Percentiles rank a stretch among this genome's conserved stretches.
phyloP scores from a whole-genome alignment of 2,888 invertebrate species.

The Brachynemurus nebulosus region DNA sequence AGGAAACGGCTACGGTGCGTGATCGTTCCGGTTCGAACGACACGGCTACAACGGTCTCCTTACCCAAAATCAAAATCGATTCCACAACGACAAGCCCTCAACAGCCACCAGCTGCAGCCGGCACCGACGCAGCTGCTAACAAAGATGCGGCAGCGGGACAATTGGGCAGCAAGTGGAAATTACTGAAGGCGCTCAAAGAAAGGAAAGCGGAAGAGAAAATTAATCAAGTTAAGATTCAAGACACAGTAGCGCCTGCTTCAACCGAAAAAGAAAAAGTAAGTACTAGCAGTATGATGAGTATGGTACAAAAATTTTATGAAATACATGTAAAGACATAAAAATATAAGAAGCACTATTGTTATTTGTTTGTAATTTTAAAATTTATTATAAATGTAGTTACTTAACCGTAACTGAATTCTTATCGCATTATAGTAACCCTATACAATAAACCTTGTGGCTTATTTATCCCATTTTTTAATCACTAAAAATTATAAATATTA shows the following conservation, averaged over 20 bases:
- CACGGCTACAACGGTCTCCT: conserved; percentile 27
- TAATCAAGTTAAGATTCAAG: conserved; percentile 51
- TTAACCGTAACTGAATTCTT: no score
- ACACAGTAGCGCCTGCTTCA: conserved; percentile 40
- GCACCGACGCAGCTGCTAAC: no score
- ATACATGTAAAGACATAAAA: conserved; percentile 49
- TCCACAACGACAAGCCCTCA: conserved; percentile 26
- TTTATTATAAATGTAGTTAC: no score
- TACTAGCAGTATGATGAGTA: conserved; percentile 49
- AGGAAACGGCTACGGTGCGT: conserved; percentile 27
- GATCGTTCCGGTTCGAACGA: conserved; percentile 28
- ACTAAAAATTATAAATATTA: no score
- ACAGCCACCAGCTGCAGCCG: no score
- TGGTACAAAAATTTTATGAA: conserved; percentile 50
- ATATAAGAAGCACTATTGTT: no score
- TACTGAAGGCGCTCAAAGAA: conserved; percentile 78
- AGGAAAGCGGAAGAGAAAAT: conserved; percentile 77
- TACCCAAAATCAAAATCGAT: conserved; percentile 39
- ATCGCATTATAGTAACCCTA: conserved; percentile 6
- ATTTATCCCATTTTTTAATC: conserved; percentile 3
- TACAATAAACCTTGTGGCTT: conserved; percentile 10
- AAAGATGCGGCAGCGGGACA: conserved; percentile 31
- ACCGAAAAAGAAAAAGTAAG: conserved; percentile 59
- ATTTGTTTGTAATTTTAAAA: no score
- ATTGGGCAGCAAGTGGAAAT: conserved; percentile 78